These are phyloP conservation scores for Trogon surrucura DNA, from an alignment of 2,113 vertebrate genomes.

Conservation along the genomic window DNA sequence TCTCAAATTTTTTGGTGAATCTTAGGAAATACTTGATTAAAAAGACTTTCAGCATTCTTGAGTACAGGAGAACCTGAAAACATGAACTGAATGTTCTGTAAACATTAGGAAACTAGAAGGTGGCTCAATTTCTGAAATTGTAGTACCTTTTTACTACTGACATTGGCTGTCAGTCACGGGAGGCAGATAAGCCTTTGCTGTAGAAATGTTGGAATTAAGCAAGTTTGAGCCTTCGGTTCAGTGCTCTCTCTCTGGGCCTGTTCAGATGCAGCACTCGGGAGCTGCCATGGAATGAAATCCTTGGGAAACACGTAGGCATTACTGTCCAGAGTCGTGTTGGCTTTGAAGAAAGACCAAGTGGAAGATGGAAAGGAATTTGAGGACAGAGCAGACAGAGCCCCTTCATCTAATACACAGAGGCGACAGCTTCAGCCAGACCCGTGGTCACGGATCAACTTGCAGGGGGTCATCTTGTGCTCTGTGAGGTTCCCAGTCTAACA, in stretches of 20 bases:
- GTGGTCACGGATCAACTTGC: fast-evolving
- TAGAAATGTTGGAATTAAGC: not conserved
- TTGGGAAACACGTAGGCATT: not conserved
- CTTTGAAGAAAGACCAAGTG: not conserved
- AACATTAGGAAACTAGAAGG: not conserved
- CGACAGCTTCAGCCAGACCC: not conserved
- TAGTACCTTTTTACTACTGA: not conserved
- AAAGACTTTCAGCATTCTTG: not conserved
- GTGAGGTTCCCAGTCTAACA: not conserved
- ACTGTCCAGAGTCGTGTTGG: not conserved
- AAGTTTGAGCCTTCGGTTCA: not conserved
- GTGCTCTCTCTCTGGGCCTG: not conserved
- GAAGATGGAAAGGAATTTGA: not conserved
- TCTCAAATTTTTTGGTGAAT: not conserved
- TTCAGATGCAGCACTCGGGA: not conserved
- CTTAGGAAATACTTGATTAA: not conserved
- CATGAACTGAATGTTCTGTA: not conserved
- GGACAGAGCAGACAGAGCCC: not conserved
- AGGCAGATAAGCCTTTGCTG: not conserved
- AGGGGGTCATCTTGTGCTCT: not conserved
- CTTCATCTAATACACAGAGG: not conserved
- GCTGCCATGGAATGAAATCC: not conserved
- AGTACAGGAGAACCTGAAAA: not conserved
- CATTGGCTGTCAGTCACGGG: not conserved
- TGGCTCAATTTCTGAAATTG: not conserved